A percentile compares a stretch with the other conserved stretches of the same genome.
phyloP scores from a whole-genome alignment of 30 jellyfish, hydroid and myxozoan species.

The Hydra vulgaris region DNA sequence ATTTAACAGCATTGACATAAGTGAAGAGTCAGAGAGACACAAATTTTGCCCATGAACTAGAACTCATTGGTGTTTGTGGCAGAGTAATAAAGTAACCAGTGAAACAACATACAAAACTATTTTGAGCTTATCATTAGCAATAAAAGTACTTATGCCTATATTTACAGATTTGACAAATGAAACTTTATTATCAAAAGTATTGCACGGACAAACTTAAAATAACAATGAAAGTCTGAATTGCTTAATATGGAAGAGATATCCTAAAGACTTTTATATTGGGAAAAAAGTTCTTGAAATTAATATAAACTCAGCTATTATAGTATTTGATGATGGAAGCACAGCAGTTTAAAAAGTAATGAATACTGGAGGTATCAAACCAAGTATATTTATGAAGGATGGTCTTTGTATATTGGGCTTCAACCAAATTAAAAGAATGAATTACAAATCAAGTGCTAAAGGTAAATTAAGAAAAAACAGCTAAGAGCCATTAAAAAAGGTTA shows the following conservation, averaged over 20 bases:
- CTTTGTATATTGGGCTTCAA: too few relatives aligned
- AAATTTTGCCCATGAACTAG: too few relatives aligned
- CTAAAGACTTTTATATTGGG: conserved; percentile 21
- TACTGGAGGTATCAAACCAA: too few relatives aligned
- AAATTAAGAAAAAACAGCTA: too few relatives aligned
- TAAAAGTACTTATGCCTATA: conserved; percentile 12
- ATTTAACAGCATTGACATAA: neutral
- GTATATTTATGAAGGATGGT: too few relatives aligned
- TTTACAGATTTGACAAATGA: too few relatives aligned
- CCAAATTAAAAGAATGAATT: too few relatives aligned
- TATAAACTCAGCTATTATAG: conserved; percentile 26
- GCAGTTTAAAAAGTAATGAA: too few relatives aligned
- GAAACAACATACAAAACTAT: conserved; percentile 1
- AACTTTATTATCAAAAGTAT: neutral
- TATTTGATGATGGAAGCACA: conserved; percentile 33
- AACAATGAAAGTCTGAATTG: conserved; percentile 23
- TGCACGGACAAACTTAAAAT: conserved; percentile 22
- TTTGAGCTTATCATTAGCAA: conserved; percentile 18
- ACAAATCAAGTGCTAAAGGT: too few relatives aligned
- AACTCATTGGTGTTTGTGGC: conserved; percentile 15
- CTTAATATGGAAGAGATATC: conserved; percentile 26
- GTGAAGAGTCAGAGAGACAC: conserved; percentile 8
- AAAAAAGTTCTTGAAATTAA: conserved; percentile 21
- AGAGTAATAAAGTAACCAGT: conserved; percentile 1
- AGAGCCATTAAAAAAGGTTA: too few relatives aligned